Base-by-base conservation (phyloP, 2,888 invertebrate genomes). In the Atethmia centrago region DNA sequence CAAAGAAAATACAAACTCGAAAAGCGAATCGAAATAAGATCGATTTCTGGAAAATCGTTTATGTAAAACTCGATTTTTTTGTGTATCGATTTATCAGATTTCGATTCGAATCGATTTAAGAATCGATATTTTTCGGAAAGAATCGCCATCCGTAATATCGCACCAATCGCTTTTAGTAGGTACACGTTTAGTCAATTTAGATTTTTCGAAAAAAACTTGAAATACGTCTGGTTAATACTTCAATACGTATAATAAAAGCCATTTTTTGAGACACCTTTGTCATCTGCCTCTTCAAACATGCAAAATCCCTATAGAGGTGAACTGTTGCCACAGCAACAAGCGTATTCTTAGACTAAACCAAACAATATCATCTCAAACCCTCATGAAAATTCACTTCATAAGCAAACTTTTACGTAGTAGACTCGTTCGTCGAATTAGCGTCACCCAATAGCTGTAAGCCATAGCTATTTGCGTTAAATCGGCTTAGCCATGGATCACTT, bases 401-500 rank as follows among this genome's bases (percentile, higher is more conserved):
- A 56, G 21, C 58, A 64, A 69, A 62, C 45, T 64, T 77, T 77
- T 71, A 73, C 67, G 19, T 31, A 71, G 62, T 31, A n/a, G 49
- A 49, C 40, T 71, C 40, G 59, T 82, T 78, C 55, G 78, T 74
- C 74, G 76, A 82, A 82, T 84, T 85, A 85, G 40, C 79, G 63
- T 71, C 66, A 74, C 36, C 66, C 71, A 79, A 79, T 76, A 72
- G 73, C 74, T 77, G 79, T 63, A 75, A 61, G 65, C 76, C 71
- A 74, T 69, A 63, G 74, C 75, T 76, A 74, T 78, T 59, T 59
- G 67, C 70, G 77, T 72, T 68, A 82, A 85, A 86, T 82, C 81
- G 71, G 86, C 78, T 86, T 82, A 86, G 51, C 28, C 56, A 63
- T 72, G 77, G 80, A 80, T 86, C 86, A 79, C 79, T 80, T 85